Evolutionary conservation across 1,140 invertebrate species (phyloP).

Genomic region (Neomicropteryx cornuta): DNA sequence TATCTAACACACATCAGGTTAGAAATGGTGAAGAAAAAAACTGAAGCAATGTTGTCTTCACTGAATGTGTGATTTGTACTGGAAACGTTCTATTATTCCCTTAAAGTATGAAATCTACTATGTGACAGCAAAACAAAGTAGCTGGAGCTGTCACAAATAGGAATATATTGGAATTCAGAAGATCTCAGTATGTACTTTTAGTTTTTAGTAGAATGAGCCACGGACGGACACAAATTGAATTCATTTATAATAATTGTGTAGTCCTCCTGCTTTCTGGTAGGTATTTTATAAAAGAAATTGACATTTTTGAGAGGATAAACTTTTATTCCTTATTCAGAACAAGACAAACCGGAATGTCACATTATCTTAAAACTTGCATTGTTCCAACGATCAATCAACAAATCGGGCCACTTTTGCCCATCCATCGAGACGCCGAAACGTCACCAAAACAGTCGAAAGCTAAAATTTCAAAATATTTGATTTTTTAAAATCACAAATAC

Average conservation of each 20-base stretch:
- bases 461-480: slow-evolving; percentile 17
- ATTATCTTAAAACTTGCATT: slow-evolving; percentile 20
- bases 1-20: too few relatives aligned
- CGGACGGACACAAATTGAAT: neutral
- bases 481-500: slow-evolving; percentile 13
- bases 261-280: neutral
- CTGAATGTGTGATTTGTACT: too few relatives aligned
- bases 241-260: neutral
- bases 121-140: too few relatives aligned
- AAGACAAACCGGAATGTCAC: slow-evolving; percentile 47
- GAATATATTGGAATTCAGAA: too few relatives aligned
- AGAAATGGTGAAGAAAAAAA: too few relatives aligned
- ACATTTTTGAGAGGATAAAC: slow-evolving; percentile 34
- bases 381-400: slow-evolving; percentile 10
- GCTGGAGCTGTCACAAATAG: too few relatives aligned
- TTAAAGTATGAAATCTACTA: too few relatives aligned
- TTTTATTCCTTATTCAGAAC: slow-evolving; percentile 46
- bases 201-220: too few relatives aligned
- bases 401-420: slow-evolving; percentile 6
- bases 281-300: neutral
- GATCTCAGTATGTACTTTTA: too few relatives aligned
- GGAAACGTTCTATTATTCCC: too few relatives aligned
- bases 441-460: slow-evolving; percentile 14
- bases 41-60: too few relatives aligned
- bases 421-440: slow-evolving; percentile 12